Base-by-base conservation (phyloP, 2,888 invertebrate species). In the Oxytorus armatus region DNA sequence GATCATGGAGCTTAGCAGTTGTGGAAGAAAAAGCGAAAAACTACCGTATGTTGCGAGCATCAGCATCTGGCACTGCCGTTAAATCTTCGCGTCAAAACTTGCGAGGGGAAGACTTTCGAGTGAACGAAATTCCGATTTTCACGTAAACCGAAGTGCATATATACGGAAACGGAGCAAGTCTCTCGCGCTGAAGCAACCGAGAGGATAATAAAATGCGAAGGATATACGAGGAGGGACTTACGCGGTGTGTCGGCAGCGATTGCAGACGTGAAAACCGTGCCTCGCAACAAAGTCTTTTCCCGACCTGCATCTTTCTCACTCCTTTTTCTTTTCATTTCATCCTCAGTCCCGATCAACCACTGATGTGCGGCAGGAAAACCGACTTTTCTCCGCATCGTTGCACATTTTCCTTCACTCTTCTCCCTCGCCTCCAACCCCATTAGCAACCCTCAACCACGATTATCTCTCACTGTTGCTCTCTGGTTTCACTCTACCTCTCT, bases 361-460 rank as follows among this genome's bases (percentile, higher is more conserved):
- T 53, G 18, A 10, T 10, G 70, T 70, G 65, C 49, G 3, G 49
- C 49, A 66, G 61, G 42, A 72, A 66, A 79, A 68, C 59, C 51
- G 59, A 53, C 59, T 66, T 70, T 66, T 39, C 63, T 47, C 65
- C 72, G 57, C 66, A 66, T 72, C 66, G 61, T 53, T 66, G 76
- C 65, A 66, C 39, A 55, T 65, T 73, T 73, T 47, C 51, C 18
- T 51, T 55, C 53, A 14, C 59, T 21, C 72, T 53, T 44, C 33
- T 29, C 51, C 51, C 74, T 16, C 11, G 11, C 53, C 11, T 42
- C 33, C 33, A 25, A 59, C 39, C 29, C 61, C 51, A 70, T 70
- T 57, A 74, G 63, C 63, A 51, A 69, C 61, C 57, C 76, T 53
- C 73, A 25, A 68, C 44, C 53, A 51, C 53, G 33, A 59, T 65